phyloP scores from a whole-genome alignment of 2,113 vertebrate genomes.

The Uria aalge region DNA sequence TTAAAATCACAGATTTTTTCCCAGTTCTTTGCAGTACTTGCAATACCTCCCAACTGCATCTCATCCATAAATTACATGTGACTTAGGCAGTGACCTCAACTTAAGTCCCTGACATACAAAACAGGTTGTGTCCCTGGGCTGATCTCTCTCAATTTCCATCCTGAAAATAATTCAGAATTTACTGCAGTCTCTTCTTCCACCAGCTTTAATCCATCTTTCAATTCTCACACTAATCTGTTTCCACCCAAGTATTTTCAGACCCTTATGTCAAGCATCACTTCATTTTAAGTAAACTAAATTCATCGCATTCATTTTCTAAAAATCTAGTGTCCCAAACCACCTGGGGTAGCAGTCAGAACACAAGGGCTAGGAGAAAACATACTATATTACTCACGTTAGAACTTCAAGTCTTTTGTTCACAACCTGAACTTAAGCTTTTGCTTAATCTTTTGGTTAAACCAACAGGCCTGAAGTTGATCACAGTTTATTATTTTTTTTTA shows the following conservation, averaged over 20 bases:
- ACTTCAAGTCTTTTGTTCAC: neutral
- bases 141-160: neutral
- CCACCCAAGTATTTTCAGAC: neutral
- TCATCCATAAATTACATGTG: neutral
- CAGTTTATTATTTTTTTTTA: neutral
- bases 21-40: neutral
- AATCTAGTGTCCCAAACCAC: neutral
- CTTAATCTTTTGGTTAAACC: neutral
- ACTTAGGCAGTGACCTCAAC: neutral
- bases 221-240: neutral
- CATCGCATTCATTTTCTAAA: neutral
- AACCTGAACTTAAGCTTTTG: neutral
- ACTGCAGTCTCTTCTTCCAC: neutral
- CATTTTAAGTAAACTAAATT: neutral
- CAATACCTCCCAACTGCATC: neutral
- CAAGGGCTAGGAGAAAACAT: neutral
- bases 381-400: neutral
- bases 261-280: neutral
- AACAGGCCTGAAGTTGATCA: neutral
- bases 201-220: neutral
- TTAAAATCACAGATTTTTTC: neutral
- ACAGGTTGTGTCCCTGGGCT: neutral
- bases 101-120: neutral
- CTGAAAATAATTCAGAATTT: neutral
- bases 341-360: rapidly evolving